Evolutionary conservation across 2,797 vertebrate genomes (phyloP).

Genomic region (Gorsachius magnificus): DNA sequence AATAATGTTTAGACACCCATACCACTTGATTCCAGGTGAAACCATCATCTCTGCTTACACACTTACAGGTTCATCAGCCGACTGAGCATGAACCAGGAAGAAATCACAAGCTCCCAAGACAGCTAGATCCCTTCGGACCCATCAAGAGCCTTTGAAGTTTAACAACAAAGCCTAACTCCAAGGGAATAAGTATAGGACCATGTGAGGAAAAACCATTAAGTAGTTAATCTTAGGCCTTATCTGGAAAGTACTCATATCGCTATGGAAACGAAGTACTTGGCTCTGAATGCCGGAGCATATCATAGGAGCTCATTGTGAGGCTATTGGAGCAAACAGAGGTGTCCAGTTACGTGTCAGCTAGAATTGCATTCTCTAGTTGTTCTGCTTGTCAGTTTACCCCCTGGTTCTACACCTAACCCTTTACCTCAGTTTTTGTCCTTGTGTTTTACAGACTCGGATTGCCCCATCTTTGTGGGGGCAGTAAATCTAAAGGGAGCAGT

Average conservation of each 20-base stretch:
- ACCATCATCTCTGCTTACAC: not conserved
- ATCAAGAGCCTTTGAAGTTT: conserved; percentile 1
- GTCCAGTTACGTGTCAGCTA: not conserved
- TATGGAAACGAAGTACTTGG: conserved; percentile 8
- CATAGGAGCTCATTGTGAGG: not conserved
- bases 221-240: conserved; percentile 13
- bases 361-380: not conserved
- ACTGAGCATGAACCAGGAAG: not conserved
- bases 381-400: not conserved
- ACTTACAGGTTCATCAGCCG: not conserved
- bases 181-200: not conserved
- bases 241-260: not conserved
- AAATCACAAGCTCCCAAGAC: not conserved
- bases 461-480: not conserved
- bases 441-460: not conserved
- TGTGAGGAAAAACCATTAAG: not conserved
- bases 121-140: not conserved
- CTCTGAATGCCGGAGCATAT: not conserved
- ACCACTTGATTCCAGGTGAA: not conserved
- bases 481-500: not conserved
- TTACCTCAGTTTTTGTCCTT: not conserved
- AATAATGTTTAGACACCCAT: not conserved
- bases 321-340: not conserved
- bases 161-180: not conserved
- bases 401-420: not conserved